Evolutionary conservation across 2,113 vertebrate genomes (phyloP).

Genomic region (Dicrurus megarhynchus): DNA sequence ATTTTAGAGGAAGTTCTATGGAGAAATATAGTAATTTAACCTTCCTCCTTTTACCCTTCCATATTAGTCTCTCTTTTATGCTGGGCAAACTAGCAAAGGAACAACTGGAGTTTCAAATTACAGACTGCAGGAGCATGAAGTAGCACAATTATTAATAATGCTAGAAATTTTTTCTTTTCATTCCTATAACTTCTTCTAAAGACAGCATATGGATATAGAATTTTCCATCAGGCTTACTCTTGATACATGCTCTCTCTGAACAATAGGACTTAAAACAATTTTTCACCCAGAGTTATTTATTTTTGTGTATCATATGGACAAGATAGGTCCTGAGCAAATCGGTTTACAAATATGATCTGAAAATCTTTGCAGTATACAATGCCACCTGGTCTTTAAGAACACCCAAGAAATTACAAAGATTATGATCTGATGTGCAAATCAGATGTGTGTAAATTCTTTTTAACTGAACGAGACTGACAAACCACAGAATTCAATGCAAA

Average conservation of each 20-base stretch:
- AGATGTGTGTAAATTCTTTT: no score
- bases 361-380: not conserved
- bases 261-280: not conserved
- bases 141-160: not conserved
- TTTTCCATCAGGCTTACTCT: not conserved
- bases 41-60: not conserved
- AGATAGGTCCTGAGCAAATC: not conserved
- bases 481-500: not conserved
- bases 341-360: not conserved
- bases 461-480: not conserved
- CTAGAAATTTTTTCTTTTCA: not conserved
- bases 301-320: not conserved
- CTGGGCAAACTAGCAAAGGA: conserved; percentile 26
- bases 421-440: not conserved
- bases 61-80: not conserved
- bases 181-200: not conserved
- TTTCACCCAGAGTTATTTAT: not conserved
- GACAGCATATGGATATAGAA: not conserved
- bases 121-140: not conserved
- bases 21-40: not conserved
- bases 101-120: not conserved
- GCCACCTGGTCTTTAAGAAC: not conserved
- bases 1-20: not conserved
- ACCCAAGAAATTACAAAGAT: not conserved
- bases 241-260: not conserved